Base-by-base conservation (phyloP, 2,797 vertebrate species). In the Cuniculus paca region DNA sequence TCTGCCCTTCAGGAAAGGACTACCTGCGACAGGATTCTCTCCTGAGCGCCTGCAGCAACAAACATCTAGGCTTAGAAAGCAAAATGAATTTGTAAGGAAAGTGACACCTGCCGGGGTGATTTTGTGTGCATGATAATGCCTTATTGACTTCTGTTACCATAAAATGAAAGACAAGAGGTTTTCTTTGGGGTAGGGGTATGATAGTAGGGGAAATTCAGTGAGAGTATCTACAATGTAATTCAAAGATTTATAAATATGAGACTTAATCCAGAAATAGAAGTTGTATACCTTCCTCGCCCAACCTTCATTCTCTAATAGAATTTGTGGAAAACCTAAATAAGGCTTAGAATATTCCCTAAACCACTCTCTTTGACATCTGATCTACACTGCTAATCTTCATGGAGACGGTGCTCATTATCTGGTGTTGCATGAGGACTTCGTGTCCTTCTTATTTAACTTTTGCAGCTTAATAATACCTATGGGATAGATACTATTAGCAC, bases 111-210 rank as follows among this genome's bases (percentile, higher is more conserved):
- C 22, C 84, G 31, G 79, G 75, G 56, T 90, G 94, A 79, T 48
- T 92, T 61, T 75, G 26, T 61, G 17, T 5, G 72, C 91, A 80
- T 19, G 31, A 17, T 84, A 82, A 63, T 12, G 84, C 84, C 58
- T 94, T 61, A 75, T 56, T 93, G 70, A 75, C 90, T 94, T 95
- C 63, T 36, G 77, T 97, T 81, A 89, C 42, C 52, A 39, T 92
- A 94, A 88, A 94, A 85, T 20, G 94, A 91, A 85, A 97, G 58
- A 82, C 17, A 94, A 94, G 93, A 85, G 10, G 10, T 20, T 1
- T 61, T 96, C 94, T 54, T 50, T 7, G 50, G 52, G 52, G 52
- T 1, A 17, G 52, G 45, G 16, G 26, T 19, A 19, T 39, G 4
- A 19, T 2, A 39, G 42, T 31, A 36, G 50, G 24, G 68, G 9